Base-by-base conservation (phyloP, 2,888 invertebrate species). In the Acleris holmiana region DNA sequence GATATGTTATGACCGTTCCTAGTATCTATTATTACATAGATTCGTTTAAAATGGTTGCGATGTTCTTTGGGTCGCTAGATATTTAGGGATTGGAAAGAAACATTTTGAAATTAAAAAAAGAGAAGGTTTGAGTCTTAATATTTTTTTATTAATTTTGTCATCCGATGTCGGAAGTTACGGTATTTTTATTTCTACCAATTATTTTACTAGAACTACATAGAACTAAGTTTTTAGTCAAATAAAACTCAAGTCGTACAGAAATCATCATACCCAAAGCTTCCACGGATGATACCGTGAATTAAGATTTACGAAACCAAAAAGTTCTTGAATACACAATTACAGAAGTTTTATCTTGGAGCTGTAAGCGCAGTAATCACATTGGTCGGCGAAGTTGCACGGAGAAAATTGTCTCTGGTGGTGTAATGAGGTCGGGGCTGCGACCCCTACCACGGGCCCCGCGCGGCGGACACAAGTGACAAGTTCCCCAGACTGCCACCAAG, bases 281-380 rank as follows among this genome's bases (percentile, higher is more conserved):
- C 71, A 76, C 68, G 74, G 75, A 79, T 82, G 79, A 85, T 82
- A 79, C 75, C 75, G 73, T 79, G 83, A 86, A 89, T 87, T 83
- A 82, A 85, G 85, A 86, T 87, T 85, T 85, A 86, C 85, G 85
- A 84, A 84, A 80, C 83, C 81, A 76, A 85, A 85, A 89, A 86
- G 80, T 87, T 85, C 76, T 80, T 82, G 72, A 82, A 87, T 88
- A 89, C 82, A 84, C 85, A 86, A 89, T 89, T 89, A 89, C 83
- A 84, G 79, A 89, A 90, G 86, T 89, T 89, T 86, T 84, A 85
- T 84, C 85, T 85, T 80, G 75, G 82, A 84, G 81, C 82, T 78
- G 85, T 85, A 84, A 84, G 80, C 83, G 82, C 79, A 83, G 85
- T 88, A 89, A 90, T 90, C 88, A 85, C 84, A 85, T 89, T 88